phyloP scores from a whole-genome alignment of 2,797 vertebrate species.

The Cryptoprocta ferox region DNA sequence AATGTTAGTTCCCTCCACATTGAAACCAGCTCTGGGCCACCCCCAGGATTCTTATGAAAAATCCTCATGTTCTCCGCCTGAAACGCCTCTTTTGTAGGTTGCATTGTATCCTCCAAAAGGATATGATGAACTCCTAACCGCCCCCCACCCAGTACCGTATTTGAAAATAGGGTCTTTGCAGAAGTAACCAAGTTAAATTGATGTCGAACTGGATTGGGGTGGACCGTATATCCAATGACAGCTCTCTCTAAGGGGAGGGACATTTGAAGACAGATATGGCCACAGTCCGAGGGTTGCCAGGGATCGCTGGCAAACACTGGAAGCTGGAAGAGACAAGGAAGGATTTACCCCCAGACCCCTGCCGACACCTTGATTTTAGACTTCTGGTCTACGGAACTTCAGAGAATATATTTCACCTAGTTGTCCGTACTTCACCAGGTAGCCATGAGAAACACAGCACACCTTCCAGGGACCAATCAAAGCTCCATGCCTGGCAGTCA shows the following conservation, averaged over 20 bases:
- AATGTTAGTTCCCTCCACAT: neutral
- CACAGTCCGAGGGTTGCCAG: too few species aligned
- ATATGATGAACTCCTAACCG: neutral
- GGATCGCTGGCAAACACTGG: neutral
- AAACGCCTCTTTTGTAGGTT: neutral
- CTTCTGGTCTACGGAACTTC: neutral
- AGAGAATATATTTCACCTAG: neutral
- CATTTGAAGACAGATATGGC: neutral
- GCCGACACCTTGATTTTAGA: neutral
- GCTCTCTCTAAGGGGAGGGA: neutral
- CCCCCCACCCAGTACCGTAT: neutral
- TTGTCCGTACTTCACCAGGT: neutral
- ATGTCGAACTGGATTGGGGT: too few species aligned
- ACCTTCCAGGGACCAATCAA: too few species aligned
- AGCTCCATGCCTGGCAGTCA: neutral
- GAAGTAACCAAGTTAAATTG: neutral
- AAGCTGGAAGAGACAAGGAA: neutral
- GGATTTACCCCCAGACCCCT: neutral
- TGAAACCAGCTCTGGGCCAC: neutral
- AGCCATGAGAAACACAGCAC: neutral
- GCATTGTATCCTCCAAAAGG: neutral
- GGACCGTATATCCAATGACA: neutral
- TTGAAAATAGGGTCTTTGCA: neutral
- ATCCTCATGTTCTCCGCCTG: neutral
- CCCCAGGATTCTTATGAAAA: neutral